Evolutionary conservation across 2,797 vertebrate species (phyloP).

Genomic region (Muraenolepis orangiensis): DNA sequence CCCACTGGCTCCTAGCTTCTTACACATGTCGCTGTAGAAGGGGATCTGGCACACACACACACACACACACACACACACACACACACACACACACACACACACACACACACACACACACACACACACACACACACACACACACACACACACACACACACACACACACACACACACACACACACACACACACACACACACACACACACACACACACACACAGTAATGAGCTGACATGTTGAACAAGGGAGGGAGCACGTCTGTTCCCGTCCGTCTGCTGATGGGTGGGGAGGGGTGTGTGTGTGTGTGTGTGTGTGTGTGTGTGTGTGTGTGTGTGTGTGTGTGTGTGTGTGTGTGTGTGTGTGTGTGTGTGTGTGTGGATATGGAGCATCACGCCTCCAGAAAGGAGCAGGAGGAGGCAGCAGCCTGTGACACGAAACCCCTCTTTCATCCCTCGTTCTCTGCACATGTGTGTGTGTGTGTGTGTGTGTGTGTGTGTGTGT

Average conservation of each 20-base stretch:
- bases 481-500: not conserved
- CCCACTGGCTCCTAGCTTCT: slow-evolving; percentile 81
- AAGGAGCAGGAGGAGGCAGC: slow-evolving; percentile 58
- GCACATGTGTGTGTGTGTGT: slow-evolving; percentile 53
- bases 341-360: too few species aligned
- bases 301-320: too few species aligned
- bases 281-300: not conserved
- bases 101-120: slow-evolving; percentile 18
- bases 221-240: slow-evolving; percentile 14
- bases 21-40: slow-evolving; percentile 82
- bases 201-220: slow-evolving; percentile 20
- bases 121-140: not conserved
- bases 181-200: slow-evolving; percentile 7
- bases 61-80: not conserved
- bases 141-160: not conserved
- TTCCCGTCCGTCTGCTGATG: not conserved
- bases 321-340: too few species aligned
- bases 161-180: slow-evolving; percentile 15
- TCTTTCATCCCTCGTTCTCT: slow-evolving; percentile 57
- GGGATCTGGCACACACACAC: slow-evolving; percentile 75
- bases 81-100: slow-evolving; percentile 1
- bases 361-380: slow-evolving; percentile 53
- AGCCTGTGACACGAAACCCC: slow-evolving; percentile 57
- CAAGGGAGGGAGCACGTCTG: not conserved
- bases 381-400: slow-evolving; percentile 54